These are phyloP conservation scores for Brotula barbata DNA, from an alignment of 2,797 vertebrate species.

Conservation along the genomic window DNA sequence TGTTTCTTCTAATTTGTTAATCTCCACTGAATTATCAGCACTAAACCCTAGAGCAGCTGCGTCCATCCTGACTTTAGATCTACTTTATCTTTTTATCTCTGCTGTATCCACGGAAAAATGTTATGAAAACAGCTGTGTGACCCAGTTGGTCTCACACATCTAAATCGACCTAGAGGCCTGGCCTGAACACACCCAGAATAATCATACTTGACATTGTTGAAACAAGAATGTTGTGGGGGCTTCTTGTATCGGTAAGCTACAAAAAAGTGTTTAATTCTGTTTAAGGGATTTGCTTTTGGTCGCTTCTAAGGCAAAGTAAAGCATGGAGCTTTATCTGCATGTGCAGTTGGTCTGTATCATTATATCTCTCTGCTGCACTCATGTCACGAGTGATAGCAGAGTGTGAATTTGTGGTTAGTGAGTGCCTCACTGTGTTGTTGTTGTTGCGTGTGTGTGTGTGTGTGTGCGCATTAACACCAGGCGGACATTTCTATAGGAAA, in stretches of 20 bases:
- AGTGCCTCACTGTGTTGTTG: neutral
- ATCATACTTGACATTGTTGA: slow-evolving; percentile 18
- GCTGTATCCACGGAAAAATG: slow-evolving; percentile 15
- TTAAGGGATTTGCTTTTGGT: slow-evolving; percentile 23
- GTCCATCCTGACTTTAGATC: slow-evolving; percentile 25
- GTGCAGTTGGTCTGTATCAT: neutral
- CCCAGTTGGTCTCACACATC: slow-evolving; percentile 35
- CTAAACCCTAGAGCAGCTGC: slow-evolving; percentile 45
- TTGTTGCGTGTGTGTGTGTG: slow-evolving; percentile 38
- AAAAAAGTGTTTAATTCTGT: too few relatives aligned
- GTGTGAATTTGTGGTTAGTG: neutral
- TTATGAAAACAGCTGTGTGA: slow-evolving; percentile 62
- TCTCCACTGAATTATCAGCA: too few relatives aligned
- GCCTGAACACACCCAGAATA: slow-evolving; percentile 39
- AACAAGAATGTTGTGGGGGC: slow-evolving; percentile 23
- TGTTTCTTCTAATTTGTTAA: too few relatives aligned
- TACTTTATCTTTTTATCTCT: slow-evolving; percentile 15
- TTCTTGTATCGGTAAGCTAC: slow-evolving; percentile 9
- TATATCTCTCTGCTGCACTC: slow-evolving; percentile 24
- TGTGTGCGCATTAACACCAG: slow-evolving; percentile 22
- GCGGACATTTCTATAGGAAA: slow-evolving; percentile 29
- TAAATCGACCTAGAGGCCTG: slow-evolving; percentile 41
- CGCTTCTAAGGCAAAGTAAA: slow-evolving; percentile 1
- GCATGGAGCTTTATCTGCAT: slow-evolving; percentile 1
- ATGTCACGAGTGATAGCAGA: slow-evolving; percentile 6